Evolutionary conservation across 2,888 invertebrate genomes (phyloP).

Genomic region (Sisyra nigra): DNA sequence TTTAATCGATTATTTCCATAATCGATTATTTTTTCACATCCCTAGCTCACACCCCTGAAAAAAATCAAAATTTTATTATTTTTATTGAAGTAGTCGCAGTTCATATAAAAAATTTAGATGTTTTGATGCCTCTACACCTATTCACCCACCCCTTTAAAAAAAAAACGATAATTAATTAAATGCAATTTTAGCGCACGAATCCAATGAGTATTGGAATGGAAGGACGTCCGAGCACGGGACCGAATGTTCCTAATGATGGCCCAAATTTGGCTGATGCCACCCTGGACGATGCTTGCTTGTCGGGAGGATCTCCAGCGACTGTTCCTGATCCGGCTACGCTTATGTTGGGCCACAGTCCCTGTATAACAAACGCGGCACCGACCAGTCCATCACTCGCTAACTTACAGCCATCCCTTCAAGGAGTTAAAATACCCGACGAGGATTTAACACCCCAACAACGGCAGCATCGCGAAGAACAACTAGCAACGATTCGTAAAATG

Average conservation of each 20-base stretch:
- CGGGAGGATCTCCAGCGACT: conserved; percentile 6
- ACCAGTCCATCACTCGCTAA: conserved; percentile 34
- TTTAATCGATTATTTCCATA: no score
- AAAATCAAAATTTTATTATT: no score
- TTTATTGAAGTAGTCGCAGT: no score
- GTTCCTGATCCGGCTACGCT: conserved; percentile 4
- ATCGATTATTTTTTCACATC: no score
- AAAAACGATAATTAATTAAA: no score
- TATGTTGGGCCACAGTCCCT: conserved; percentile 24
- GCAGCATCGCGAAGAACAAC: conserved; percentile 82
- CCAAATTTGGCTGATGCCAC: neutral
- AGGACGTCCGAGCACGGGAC: conserved; percentile 1
- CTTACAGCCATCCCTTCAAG: conserved; percentile 45
- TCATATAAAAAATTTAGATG: no score
- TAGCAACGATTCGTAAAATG: conserved; percentile 84
- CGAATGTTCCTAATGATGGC: neutral
- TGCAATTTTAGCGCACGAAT: no score
- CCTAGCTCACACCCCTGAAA: no score
- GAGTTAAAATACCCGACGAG: conserved; percentile 88
- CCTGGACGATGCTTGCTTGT: conserved; percentile 4
- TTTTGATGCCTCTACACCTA: no score
- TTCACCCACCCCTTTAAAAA: no score
- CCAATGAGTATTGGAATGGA: neutral
- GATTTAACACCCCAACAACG: conserved; percentile 92
- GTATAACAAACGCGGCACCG: conserved; percentile 21